A percentile compares a stretch with the other conserved stretches of the same genome.
These are phyloP conservation scores for Montipora foliosa DNA, from an alignment of 64 coral and sea anemone genomes.

Conservation along the genomic window DNA sequence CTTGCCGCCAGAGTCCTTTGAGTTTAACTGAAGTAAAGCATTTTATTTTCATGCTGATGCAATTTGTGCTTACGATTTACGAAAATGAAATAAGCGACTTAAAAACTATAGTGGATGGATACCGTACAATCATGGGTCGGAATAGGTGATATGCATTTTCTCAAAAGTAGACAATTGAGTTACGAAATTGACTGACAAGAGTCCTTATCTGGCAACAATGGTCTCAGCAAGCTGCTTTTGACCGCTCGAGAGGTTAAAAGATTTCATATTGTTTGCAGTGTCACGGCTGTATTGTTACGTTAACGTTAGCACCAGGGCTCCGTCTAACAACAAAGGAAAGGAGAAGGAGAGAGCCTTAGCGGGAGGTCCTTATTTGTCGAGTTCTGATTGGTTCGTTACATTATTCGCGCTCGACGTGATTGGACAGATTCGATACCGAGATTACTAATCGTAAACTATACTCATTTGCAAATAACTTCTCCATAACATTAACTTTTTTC, in stretches of 20 bases:
- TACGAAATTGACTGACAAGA: background rate
- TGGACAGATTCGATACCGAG: background rate
- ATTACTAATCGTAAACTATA: too few species aligned
- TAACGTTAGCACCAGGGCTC: background rate
- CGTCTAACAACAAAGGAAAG: too few species aligned
- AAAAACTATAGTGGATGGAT: background rate
- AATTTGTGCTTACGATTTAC: background rate
- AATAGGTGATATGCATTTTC: background rate
- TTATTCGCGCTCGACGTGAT: background rate
- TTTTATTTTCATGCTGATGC: background rate
- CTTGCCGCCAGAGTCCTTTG: too few species aligned
- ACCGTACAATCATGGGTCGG: background rate
- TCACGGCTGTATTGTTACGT: too few species aligned
- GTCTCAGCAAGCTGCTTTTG: background rate
- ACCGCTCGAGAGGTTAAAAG: background rate
- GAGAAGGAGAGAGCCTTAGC: background rate
- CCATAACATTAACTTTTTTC: background rate
- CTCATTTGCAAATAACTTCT: background rate
- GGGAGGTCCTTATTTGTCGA: background rate
- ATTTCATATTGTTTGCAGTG: background rate
- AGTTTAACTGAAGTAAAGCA: background rate
- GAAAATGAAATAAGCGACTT: slow-evolving; percentile 14
- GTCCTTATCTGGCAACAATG: background rate
- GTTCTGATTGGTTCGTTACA: background rate
- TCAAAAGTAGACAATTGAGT: background rate